Conservation (phyloP, 2,797 vertebrate genomes). For the Ctenopoma multispine region DNA sequence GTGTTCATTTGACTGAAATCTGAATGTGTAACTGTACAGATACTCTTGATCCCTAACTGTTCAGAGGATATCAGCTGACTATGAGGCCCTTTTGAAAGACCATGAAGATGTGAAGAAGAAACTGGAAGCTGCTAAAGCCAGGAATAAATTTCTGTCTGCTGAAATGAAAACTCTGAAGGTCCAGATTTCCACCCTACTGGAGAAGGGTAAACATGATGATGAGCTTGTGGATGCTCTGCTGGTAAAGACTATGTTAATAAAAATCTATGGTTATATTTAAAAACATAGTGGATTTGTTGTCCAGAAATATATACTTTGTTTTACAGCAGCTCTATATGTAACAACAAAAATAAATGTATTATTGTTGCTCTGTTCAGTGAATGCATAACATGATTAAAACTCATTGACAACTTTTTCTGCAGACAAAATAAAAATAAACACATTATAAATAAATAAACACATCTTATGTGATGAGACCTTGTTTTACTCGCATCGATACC, state of each 20-base stretch:
- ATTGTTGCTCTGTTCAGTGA: background rate
- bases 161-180: conserved; percentile 89
- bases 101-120: conserved; percentile 87
- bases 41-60: background rate
- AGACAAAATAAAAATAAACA: background rate
- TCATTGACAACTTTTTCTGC: conserved; percentile 1
- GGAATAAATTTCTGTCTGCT: conserved; percentile 86
- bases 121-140: conserved; percentile 86
- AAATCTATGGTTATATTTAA: background rate
- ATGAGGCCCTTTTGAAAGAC: conserved; percentile 85
- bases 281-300: background rate
- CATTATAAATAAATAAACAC: background rate
- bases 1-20: background rate
- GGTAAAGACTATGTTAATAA: conserved; percentile 78
- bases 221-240: conserved; percentile 90
- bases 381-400: background rate
- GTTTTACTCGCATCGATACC: background rate
- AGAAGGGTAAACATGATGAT: conserved; percentile 92
- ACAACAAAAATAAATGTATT: background rate
- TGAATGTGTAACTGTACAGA: background rate
- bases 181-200: conserved; percentile 87
- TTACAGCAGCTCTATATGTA: background rate
- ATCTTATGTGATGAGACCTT: background rate
- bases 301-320: background rate
- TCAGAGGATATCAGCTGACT: conserved; percentile 87